A percentile compares a stretch with the other conserved stretches of the same genome.
Evolutionary conservation across 2,797 vertebrate species (phyloP).

Genomic region (Chelmon rostratus): DNA sequence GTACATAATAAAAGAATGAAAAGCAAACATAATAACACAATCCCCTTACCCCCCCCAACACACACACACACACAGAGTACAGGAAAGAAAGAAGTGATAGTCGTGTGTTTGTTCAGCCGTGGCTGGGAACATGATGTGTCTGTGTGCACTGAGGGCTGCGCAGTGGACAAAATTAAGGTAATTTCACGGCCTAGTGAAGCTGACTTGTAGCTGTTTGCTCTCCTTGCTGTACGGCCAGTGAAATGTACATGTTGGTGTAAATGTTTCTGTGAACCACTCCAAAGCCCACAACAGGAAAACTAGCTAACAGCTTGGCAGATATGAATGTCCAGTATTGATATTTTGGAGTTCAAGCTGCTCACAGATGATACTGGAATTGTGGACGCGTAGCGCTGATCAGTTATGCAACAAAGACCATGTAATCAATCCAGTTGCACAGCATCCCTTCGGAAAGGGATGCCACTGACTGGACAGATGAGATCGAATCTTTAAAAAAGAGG

Average conservation of each 20-base stretch:
- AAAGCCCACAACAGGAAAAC: not conserved
- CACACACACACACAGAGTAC: not conserved
- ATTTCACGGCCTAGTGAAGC: slow-evolving; percentile 75
- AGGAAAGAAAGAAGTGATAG: not conserved
- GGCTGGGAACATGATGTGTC: slow-evolving; percentile 2
- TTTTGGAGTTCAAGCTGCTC: not conserved
- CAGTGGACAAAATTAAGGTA: slow-evolving; percentile 69
- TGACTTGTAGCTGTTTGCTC: slow-evolving; percentile 64
- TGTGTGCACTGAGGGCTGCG: slow-evolving; percentile 42
- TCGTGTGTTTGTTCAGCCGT: slow-evolving; percentile 24
- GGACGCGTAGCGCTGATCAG: not conserved
- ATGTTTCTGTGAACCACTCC: not conserved
- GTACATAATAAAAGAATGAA: slow-evolving; percentile 13
- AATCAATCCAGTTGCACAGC: slow-evolving; percentile 15
- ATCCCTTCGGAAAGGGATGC: not conserved
- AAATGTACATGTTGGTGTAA: slow-evolving; percentile 39
- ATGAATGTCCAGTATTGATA: not conserved
- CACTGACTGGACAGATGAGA: not conserved
- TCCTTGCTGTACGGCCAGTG: slow-evolving; percentile 35
- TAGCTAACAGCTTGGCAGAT: slow-evolving; percentile 5
- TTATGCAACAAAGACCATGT: not conserved
- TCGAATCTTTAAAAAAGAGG: slow-evolving; percentile 17
- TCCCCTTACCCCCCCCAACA: not conserved
- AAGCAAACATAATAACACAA: not conserved
- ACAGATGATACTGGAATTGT: not conserved